Evolutionary conservation across 2,113 vertebrate species (phyloP), one percentile per base, ranked within the genome.

Genomic region (Astatoreochromis straeleni): DNA sequence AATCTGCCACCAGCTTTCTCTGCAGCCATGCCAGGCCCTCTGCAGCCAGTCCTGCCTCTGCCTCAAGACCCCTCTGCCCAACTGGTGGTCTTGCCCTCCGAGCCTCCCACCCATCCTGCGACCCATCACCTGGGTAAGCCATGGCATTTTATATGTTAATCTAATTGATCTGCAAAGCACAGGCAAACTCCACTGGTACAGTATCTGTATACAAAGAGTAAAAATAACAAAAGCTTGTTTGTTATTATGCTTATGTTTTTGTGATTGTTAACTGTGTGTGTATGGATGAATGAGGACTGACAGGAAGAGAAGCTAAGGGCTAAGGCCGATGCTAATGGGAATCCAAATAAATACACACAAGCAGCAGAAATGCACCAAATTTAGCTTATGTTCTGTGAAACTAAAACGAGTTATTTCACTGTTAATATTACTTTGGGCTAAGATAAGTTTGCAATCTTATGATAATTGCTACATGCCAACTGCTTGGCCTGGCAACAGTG

Each of bases 1-100:
- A 99, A 99, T 93, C 96, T 99, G 7, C 97, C 98, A 4, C 98
- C 98, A 1, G 97, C 98, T 91, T 99, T 99, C 91, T 97, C 98
- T 0, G 87, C 98, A 40, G 97, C 98, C 5, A 98, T 99, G 97
- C 96, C 97, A 88, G 97, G 98, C 85, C 94, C 98, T 89, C 95
- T 99, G 94, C 98, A 99, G 94, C 97, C 98, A 1, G 98, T 99
- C 89, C 96, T 99, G 89, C 98, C 98, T 89, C 96, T 99, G 47
- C 94, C 98, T 89, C 98, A 99, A 95, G 98, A 99, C 29, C 94
- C 97, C 54, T 97, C 98, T 1, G 88, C 97, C 12, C 98, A 99
- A 94, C 96, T 99, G 26, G 98, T 99, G 91, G 97, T 99, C 87
- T 96, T 99, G 84, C 98, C 98, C 89, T 97, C 97, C 0, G 98